Evolutionary conservation across 2,113 vertebrate species (phyloP).

Genomic region (Mirza zaza): DNA sequence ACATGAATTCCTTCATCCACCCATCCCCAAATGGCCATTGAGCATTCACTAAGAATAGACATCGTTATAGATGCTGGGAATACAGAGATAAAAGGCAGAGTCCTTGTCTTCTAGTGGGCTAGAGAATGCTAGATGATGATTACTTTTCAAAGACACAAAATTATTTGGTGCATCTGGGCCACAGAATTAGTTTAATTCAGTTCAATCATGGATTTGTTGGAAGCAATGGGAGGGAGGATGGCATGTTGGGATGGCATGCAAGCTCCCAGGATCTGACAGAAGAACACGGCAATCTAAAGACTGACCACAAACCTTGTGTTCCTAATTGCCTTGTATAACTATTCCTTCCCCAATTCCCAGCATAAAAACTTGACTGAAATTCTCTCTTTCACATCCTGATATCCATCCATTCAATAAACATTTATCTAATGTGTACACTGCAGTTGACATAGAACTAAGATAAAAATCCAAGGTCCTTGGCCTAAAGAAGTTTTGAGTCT

Average conservation of each 20-base stretch:
- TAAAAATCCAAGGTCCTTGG: not conserved
- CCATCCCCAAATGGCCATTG: not conserved
- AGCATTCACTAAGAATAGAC: not conserved
- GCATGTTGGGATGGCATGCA: rapidly evolving
- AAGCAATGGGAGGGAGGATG: not conserved
- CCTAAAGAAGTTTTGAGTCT: not conserved
- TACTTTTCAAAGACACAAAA: not conserved
- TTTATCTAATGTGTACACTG: not conserved
- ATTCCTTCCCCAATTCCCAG: not conserved
- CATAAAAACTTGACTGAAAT: not conserved
- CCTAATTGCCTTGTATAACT: not conserved
- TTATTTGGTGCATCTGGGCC: not conserved
- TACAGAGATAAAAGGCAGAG: not conserved
- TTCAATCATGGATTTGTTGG: not conserved
- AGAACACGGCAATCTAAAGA: not conserved
- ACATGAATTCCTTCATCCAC: not conserved
- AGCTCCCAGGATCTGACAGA: not conserved
- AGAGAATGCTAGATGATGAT: not conserved
- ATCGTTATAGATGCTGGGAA: not conserved
- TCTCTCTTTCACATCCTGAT: not conserved
- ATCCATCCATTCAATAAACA: not conserved
- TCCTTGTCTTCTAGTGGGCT: not conserved
- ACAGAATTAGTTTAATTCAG: not conserved
- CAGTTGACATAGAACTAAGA: not conserved
- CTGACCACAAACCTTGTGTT: not conserved